phyloP scores from a whole-genome alignment of 2,797 vertebrate genomes.

The Sebastes trivittatus region DNA sequence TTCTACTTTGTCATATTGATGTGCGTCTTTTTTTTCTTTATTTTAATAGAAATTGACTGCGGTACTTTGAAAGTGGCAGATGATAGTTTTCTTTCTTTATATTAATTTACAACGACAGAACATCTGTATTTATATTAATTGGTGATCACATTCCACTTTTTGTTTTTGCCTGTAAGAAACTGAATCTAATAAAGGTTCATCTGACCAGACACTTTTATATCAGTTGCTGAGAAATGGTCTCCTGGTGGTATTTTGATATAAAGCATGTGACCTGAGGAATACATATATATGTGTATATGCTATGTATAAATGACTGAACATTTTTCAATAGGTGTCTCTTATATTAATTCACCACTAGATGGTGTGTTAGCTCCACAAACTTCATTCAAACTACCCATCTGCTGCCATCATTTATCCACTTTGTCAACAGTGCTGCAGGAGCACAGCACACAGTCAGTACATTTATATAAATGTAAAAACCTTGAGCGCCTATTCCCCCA shows the following conservation, averaged over 20 bases:
- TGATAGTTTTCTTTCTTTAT: neutral
- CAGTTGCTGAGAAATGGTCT: neutral
- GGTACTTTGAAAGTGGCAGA: slow-evolving; percentile 7
- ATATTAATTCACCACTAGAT: slow-evolving; percentile 62
- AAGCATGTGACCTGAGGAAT: neutral
- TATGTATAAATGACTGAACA: neutral
- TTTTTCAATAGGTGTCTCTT: fast-evolving
- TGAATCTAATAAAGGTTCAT: slow-evolving; percentile 28
- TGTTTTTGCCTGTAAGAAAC: slow-evolving; percentile 15
- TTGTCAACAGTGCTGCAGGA: slow-evolving; percentile 57
- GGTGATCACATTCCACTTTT: neutral
- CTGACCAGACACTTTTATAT: neutral
- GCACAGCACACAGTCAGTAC: slow-evolving; percentile 52
- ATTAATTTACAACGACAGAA: neutral
- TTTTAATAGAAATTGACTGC: neutral
- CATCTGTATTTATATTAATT: slow-evolving; percentile 1
- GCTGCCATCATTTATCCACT: slow-evolving; percentile 38
- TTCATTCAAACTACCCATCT: slow-evolving; percentile 9
- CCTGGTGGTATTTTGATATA: neutral
- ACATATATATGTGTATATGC: neutral
- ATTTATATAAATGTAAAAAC: slow-evolving; percentile 53
- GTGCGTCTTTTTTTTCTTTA: neutral
- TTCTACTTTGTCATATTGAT: neutral
- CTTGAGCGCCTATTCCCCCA: slow-evolving; percentile 34
- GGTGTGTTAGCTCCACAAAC: slow-evolving; percentile 50